These are phyloP conservation scores for Solenopsis invicta DNA, from an alignment of 1,140 invertebrate genomes.

Conservation along the genomic window DNA sequence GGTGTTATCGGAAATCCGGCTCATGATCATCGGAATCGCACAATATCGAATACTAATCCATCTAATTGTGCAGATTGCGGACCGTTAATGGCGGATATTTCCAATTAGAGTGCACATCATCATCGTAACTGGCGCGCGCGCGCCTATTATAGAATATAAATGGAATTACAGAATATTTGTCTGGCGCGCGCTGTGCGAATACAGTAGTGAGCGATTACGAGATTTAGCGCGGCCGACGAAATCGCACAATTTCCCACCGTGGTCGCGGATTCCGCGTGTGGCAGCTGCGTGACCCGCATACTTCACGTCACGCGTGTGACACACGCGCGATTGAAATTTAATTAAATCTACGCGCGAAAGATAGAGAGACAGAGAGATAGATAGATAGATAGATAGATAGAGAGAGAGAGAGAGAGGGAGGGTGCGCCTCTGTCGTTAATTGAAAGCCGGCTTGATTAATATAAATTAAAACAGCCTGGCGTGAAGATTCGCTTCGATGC, in stretches of 20 bases:
- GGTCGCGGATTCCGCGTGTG: slow-evolving; percentile 49
- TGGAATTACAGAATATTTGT: slow-evolving; percentile 57
- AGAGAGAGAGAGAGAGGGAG: neutral
- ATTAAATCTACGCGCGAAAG: slow-evolving; percentile 63
- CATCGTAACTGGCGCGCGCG: slow-evolving; percentile 22
- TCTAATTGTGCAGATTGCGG: slow-evolving; percentile 49
- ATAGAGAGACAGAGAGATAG: neutral
- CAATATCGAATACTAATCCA: slow-evolving; percentile 45
- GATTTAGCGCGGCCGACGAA: slow-evolving; percentile 51
- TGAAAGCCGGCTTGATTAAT: slow-evolving; percentile 67
- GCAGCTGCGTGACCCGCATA: slow-evolving; percentile 59
- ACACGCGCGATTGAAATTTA: slow-evolving; percentile 72
- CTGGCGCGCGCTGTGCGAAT: slow-evolving; percentile 18
- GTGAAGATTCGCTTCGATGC: neutral
- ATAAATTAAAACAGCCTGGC: slow-evolving; percentile 64
- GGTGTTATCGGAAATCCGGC: neutral
- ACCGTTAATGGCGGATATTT: slow-evolving; percentile 54
- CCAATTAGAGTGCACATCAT: slow-evolving; percentile 55
- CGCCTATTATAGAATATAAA: slow-evolving; percentile 56
- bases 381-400: neutral
- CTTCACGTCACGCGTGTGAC: slow-evolving; percentile 43
- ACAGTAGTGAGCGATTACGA: slow-evolving; percentile 49
- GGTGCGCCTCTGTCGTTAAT: slow-evolving; percentile 50
- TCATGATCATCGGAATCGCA: slow-evolving; percentile 35
- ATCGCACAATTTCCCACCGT: slow-evolving; percentile 53